Evolutionary conservation across 2,113 vertebrate species (phyloP).

Genomic region (Elephantulus edwardii): DNA sequence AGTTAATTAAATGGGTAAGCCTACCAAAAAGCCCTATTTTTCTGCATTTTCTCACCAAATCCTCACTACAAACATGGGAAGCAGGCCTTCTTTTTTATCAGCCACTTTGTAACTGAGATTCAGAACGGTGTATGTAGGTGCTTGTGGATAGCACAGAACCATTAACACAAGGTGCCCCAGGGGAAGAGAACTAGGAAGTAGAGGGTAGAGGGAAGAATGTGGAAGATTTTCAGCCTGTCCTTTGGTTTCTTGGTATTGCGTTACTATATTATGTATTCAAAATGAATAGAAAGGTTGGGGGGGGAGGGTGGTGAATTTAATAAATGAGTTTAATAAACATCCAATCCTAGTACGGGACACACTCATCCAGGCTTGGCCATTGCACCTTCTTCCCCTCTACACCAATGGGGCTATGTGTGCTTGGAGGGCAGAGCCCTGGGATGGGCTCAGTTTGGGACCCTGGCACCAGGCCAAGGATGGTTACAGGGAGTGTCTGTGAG

Average conservation of each 20-base stretch:
- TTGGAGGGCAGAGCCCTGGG: neutral
- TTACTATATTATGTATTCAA: neutral
- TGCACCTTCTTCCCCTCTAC: neutral
- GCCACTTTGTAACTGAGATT: neutral
- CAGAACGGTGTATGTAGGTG: too few relatives aligned
- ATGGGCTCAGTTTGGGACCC: neutral
- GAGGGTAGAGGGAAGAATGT: neutral
- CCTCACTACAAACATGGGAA: neutral
- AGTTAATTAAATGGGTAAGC: neutral
- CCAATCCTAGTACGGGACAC: neutral
- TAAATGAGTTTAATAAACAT: slow-evolving; percentile 3
- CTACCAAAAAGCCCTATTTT: neutral
- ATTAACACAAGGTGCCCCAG: neutral
- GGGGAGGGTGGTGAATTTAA: slow-evolving; percentile 14
- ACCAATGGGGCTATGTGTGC: neutral
- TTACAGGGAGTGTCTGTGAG: neutral
- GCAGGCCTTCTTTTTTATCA: neutral
- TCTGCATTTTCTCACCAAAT: neutral
- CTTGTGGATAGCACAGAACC: neutral
- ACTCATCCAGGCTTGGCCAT: too few relatives aligned
- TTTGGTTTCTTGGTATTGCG: neutral
- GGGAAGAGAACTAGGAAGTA: neutral
- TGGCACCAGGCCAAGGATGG: neutral
- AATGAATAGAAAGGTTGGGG: neutral
- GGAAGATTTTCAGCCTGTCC: neutral